Conservation (phyloP, 2,113 vertebrate genomes). For the Sphaerodactylus townsendi region DNA sequence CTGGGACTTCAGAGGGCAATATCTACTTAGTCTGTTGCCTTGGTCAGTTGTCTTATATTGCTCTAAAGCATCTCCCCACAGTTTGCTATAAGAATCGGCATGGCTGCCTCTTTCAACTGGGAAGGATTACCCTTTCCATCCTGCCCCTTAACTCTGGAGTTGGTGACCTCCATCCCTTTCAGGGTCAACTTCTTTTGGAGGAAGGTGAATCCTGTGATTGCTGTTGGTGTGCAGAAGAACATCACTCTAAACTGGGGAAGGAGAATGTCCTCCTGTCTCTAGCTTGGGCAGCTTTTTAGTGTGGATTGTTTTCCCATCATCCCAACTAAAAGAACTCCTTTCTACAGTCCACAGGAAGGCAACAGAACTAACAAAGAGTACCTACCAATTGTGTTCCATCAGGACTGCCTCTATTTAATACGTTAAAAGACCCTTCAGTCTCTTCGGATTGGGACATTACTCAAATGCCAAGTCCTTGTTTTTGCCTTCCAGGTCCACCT, state of each 20-base stretch:
- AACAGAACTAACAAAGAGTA: neutral
- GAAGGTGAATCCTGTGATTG: neutral
- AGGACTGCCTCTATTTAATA: neutral
- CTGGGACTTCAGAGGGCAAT: no score
- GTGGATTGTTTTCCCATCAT: neutral
- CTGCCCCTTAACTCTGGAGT: no score
- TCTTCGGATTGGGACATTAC: no score
- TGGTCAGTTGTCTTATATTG: neutral
- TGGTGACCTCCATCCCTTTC: neutral
- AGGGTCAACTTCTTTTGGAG: neutral
- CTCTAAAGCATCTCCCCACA: neutral
- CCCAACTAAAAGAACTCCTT: neutral
- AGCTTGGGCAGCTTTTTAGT: neutral
- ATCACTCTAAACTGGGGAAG: neutral
- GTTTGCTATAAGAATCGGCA: neutral
- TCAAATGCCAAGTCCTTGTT: no score
- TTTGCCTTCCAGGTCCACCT: no score
- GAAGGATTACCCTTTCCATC: neutral
- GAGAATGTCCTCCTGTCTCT: neutral
- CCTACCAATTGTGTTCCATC: neutral
- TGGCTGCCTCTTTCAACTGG: neutral
- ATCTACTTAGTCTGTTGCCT: neutral
- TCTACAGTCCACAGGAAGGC: neutral
- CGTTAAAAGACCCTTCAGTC: no score
- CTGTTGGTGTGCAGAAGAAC: neutral